Percentiles rank a stretch among this genome's conserved stretches.
Evolutionary conservation across 2,888 invertebrate species (phyloP).

Genomic region (Drosophila meridiana): DNA sequence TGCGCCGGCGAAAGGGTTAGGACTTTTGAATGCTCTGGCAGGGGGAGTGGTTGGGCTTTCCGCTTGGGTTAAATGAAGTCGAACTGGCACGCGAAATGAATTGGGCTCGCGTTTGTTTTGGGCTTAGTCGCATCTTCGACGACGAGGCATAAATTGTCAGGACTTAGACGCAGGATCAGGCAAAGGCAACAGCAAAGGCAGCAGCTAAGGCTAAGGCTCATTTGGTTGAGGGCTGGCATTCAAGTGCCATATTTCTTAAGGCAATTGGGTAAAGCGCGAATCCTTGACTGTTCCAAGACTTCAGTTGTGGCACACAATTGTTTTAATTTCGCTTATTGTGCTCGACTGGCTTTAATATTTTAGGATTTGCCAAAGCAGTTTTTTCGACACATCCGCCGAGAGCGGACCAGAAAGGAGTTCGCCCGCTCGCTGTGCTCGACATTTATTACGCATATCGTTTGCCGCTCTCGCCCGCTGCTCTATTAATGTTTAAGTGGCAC

Average conservation of each 20-base stretch:
- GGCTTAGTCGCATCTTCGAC: conserved; percentile 73
- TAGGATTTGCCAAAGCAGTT: conserved; percentile 66
- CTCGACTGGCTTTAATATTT: conserved; percentile 74
- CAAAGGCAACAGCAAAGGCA: conserved; percentile 12
- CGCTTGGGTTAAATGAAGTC: conserved; percentile 82
- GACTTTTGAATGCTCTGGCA: conserved; percentile 9
- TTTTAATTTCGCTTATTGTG: conserved; percentile 81
- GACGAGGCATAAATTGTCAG: conserved; percentile 72
- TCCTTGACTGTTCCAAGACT: conserved; percentile 22
- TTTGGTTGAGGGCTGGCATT: conserved; percentile 63
- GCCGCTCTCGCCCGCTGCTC: conserved; percentile 54
- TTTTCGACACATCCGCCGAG: conserved; percentile 49
- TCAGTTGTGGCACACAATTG: conserved; percentile 68
- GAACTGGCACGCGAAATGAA: conserved; percentile 80
- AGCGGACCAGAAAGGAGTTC: conserved; percentile 9
- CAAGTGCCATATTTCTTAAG: conserved; percentile 75
- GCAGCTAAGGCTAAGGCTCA: conserved; percentile 62
- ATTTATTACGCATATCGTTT: conserved; percentile 81
- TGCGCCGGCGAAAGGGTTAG: conserved; percentile 61
- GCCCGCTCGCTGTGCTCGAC: conserved; percentile 57
- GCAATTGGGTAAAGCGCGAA: conserved; percentile 41
- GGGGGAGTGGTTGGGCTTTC: conserved; percentile 9
- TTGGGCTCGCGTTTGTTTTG: conserved; percentile 69
- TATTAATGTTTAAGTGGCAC: conserved; percentile 82
- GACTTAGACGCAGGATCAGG: conserved; percentile 42